Percentiles rank a stretch among this genome's conserved stretches.
Evolutionary conservation across 2,797 vertebrate species (phyloP).

Genomic region (Sciurus vulgaris): DNA sequence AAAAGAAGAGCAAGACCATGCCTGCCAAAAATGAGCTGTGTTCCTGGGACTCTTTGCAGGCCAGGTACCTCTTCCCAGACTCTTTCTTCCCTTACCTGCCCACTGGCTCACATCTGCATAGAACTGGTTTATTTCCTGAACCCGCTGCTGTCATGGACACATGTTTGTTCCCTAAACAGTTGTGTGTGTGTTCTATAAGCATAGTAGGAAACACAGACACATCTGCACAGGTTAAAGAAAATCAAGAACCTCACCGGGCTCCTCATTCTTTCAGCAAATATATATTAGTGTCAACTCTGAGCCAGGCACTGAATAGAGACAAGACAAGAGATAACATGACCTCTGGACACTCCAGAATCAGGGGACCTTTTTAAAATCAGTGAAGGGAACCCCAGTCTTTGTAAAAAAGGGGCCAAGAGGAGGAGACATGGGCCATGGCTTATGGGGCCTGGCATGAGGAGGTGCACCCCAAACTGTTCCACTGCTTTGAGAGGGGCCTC

Average conservation of each 20-base stretch:
- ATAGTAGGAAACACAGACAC: conserved; percentile 16
- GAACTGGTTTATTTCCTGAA: neutral
- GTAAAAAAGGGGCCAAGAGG: neutral
- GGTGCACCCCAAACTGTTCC: neutral
- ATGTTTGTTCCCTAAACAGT: neutral
- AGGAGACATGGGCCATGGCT: neutral
- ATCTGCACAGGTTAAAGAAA: neutral
- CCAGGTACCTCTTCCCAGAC: neutral
- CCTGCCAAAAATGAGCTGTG: neutral
- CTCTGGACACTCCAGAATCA: neutral
- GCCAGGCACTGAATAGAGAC: neutral
- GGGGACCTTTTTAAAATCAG: neutral
- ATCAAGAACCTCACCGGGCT: neutral
- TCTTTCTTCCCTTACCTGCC: neutral
- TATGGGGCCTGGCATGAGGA: neutral
- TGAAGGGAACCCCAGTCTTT: neutral
- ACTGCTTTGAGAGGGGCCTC: neutral
- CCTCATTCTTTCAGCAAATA: conserved; percentile 10
- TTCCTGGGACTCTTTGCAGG: neutral
- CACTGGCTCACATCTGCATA: neutral
- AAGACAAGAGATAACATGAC: neutral
- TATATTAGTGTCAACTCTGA: neutral
- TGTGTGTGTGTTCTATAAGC: conserved; percentile 15
- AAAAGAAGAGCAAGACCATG: neutral
- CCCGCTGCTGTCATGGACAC: neutral